Conservation (phyloP, 2,113 vertebrate genomes). For the Lanius collurio region DNA sequence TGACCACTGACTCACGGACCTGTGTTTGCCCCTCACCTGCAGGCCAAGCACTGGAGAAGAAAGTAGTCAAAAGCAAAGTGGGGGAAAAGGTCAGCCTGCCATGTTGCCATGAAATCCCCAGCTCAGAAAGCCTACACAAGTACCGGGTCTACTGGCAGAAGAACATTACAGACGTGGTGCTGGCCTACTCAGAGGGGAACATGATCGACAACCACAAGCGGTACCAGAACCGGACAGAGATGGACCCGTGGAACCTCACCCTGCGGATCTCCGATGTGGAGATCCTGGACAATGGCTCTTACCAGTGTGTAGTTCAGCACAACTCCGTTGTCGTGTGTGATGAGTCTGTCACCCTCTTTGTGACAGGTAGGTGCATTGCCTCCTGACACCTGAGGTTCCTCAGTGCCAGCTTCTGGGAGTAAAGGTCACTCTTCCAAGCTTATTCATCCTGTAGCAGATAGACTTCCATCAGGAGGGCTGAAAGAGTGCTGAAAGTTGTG, state of each 20-base stretch:
- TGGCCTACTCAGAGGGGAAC: neutral
- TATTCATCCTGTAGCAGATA: neutral
- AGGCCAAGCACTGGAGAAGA: slow-evolving; percentile 43
- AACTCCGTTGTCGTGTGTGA: neutral
- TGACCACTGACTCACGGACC: neutral
- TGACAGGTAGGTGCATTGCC: slow-evolving; percentile 66
- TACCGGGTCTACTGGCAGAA: slow-evolving; percentile 75
- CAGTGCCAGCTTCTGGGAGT: neutral
- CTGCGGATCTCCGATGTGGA: slow-evolving; percentile 35
- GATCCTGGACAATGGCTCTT: slow-evolving; percentile 56
- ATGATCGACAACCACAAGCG: accelerated
- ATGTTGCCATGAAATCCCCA: slow-evolving; percentile 39
- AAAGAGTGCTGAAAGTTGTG: neutral
- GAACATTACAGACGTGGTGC: neutral
- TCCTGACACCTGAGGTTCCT: neutral
- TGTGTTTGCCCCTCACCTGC: neutral
- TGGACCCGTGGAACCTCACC: slow-evolving; percentile 31
- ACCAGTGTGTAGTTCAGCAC: slow-evolving; percentile 61
- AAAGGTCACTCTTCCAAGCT: neutral
- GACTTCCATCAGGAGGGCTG: neutral
- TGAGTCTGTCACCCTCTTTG: neutral
- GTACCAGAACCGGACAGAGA: slow-evolving; percentile 39
- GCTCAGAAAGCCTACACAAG: neutral
- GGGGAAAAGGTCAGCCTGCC: slow-evolving; percentile 44
- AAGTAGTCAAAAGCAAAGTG: neutral